Evolutionary conservation across 1,140 invertebrate genomes (phyloP).

Genomic region (Zaprionus inermis): DNA sequence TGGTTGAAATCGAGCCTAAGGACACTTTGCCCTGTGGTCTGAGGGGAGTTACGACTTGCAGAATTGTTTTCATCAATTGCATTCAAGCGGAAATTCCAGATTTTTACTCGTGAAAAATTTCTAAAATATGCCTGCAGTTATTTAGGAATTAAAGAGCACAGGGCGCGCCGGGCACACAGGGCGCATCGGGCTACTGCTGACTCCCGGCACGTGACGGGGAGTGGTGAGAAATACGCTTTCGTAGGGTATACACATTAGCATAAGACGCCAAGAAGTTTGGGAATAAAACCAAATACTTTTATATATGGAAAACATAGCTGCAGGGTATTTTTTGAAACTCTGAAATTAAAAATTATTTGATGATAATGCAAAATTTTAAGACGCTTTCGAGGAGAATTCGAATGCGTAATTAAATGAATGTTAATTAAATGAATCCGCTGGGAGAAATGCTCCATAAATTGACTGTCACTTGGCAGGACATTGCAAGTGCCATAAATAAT

Average conservation of each 20-base stretch:
- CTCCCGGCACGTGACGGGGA: neutral
- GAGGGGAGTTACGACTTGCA: neutral
- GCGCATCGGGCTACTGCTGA: neutral
- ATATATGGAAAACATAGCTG: no score
- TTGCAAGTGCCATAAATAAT: neutral
- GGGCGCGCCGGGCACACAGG: neutral
- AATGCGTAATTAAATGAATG: neutral
- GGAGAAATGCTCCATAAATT: neutral
- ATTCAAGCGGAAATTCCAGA: slow-evolving; percentile 22
- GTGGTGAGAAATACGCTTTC: neutral
- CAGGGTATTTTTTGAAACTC: no score
- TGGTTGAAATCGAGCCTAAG: slow-evolving; percentile 47
- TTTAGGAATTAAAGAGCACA: neutral
- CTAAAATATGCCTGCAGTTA: slow-evolving; percentile 9
- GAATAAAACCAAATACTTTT: no score
- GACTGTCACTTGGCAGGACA: slow-evolving; percentile 2
- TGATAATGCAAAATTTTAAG: neutral
- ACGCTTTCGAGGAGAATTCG: neutral
- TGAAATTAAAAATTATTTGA: no score
- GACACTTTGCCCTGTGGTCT: neutral
- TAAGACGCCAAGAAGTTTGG: no score
- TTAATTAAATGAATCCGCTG: slow-evolving; percentile 7
- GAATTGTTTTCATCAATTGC: slow-evolving; percentile 14
- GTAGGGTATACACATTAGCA: no score
- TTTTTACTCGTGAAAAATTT: neutral